Base-by-base conservation (phyloP, 2,888 invertebrate species). In the Hipparchia sbordonii region DNA sequence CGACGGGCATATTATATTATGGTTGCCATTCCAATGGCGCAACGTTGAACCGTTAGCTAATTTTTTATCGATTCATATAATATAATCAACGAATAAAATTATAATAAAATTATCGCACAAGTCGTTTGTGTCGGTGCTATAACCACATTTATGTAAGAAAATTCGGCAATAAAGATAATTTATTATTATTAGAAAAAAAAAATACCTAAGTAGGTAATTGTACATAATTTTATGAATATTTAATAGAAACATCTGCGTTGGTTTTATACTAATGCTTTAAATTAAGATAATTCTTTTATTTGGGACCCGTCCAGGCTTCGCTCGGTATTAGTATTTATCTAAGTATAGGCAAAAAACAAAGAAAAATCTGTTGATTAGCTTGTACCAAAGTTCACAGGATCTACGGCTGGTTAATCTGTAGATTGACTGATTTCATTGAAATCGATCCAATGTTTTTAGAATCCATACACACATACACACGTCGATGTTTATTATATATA, bases 61-160 rank as follows among this genome's bases (percentile, higher is more conserved):
- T 75, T 75, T 75, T 74, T 75, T 68, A 73, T 71, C 65, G 61
- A 70, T 68, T 71, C 71, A 66, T 6, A 7, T 7, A 8, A 8
- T 48, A 71, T 63, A 65, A 69, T 71, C 71, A 62, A 54, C 69
- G 72, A 70, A 74, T 75, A 75, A 73, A 72, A 75, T 75, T 75
- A 75, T 74, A 73, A 75, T 72, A 72, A 75, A 72, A 75, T 51
- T 67, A 71, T 72, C 75, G 67, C 72, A 74, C 72, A 67, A 68
- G 52, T 72, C 48, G 68, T 75, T 75, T 63, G 13, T 62, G 70
- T 70, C 75, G 63, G 68, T 65, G 71, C 70, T 70, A 23, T 23
- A 63, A 60, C 52, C 54, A 61, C 63, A 54, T 74, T 73, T 71
- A 54, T 75, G 72, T 66, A 66, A 72, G 69, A 69, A 70, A 70